phyloP scores from a whole-genome alignment of 2,113 vertebrate genomes.

The Jaculus jaculus region DNA sequence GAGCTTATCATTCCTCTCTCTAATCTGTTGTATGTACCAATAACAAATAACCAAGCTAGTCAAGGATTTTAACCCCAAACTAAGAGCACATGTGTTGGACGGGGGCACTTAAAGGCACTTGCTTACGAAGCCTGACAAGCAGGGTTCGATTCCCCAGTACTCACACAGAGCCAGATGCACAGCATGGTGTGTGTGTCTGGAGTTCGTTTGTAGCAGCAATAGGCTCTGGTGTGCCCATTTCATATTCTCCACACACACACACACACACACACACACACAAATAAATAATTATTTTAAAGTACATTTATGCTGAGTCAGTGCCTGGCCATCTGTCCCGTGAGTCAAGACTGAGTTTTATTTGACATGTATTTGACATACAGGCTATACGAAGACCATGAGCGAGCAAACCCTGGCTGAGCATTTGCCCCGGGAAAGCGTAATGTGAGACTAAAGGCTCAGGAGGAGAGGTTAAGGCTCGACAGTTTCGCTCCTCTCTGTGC shows the following conservation, averaged over 20 bases:
- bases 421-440: not conserved
- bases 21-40: not conserved
- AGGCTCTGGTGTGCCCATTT: too few relatives aligned
- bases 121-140: too few relatives aligned
- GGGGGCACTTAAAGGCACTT: too few relatives aligned
- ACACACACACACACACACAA: too few relatives aligned
- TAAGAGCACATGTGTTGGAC: not conserved
- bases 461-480: not conserved
- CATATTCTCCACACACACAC: too few relatives aligned
- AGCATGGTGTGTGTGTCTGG: too few relatives aligned
- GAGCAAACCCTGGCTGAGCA: not conserved
- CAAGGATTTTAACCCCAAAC: slow-evolving; percentile 15
- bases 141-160: too few relatives aligned
- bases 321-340: not conserved
- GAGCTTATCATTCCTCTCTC: not conserved
- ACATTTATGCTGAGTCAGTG: not conserved
- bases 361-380: not conserved
- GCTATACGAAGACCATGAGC: not conserved
- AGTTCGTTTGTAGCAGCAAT: too few relatives aligned
- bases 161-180: too few relatives aligned
- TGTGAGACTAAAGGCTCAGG: not conserved
- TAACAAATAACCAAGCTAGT: not conserved
- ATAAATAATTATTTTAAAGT: too few relatives aligned
- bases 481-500: not conserved
- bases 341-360: not conserved